phyloP scores from a whole-genome alignment of 2,888 invertebrate species.

The Bugula neritina region DNA sequence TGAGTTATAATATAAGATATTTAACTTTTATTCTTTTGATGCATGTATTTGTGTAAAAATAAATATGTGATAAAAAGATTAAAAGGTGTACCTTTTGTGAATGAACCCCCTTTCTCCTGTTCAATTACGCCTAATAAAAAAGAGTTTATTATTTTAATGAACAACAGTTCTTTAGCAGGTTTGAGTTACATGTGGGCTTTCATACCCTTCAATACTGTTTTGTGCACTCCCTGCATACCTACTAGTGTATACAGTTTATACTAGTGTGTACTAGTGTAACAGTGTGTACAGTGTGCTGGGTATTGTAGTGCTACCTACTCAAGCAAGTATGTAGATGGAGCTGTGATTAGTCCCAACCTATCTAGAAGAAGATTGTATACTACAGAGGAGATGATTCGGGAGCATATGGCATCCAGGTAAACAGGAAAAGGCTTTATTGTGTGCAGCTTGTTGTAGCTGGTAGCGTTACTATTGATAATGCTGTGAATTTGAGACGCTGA shows the following conservation, averaged over 20 bases:
- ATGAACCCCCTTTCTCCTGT: background rate
- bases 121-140: background rate
- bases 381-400: background rate
- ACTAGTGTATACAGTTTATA: background rate
- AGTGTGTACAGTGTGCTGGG: too few species aligned
- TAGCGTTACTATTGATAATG: too few species aligned
- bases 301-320: slow-evolving; percentile 11
- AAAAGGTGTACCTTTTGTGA: background rate
- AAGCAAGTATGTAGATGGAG: slow-evolving; percentile 16
- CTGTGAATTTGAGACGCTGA: too few species aligned
- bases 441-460: too few species aligned
- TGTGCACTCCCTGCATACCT: background rate
- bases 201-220: background rate
- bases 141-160: background rate
- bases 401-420: background rate
- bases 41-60: too few species aligned
- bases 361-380: slow-evolving; percentile 1
- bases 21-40: too few species aligned
- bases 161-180: background rate
- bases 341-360: slow-evolving; percentile 18
- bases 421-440: too few species aligned
- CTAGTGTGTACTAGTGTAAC: too few species aligned
- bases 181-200: background rate
- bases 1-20: too few species aligned
- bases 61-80: too few species aligned